phyloP scores from a whole-genome alignment of 2,113 vertebrate species.

The Corythornis cristatus region DNA sequence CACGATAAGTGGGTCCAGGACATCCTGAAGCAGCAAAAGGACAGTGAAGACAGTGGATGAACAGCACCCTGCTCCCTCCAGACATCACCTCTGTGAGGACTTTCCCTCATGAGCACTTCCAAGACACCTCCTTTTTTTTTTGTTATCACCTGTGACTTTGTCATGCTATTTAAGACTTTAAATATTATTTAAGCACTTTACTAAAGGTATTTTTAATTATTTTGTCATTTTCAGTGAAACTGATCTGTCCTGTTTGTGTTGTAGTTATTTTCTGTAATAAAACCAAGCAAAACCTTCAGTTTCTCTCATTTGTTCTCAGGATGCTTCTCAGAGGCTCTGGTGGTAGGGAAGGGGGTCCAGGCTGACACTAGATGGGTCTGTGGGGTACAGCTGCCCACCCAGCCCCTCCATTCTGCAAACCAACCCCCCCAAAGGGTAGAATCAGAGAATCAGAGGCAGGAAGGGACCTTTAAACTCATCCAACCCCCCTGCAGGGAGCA shows the following conservation, averaged over 20 bases:
- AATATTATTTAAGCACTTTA: no score
- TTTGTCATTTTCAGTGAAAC: background rate
- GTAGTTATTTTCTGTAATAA: background rate
- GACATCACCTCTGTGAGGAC: background rate
- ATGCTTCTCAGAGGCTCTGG: background rate
- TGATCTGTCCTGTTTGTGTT: background rate
- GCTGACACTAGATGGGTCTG: background rate
- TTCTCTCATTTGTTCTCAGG: background rate
- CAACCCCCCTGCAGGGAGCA: no score
- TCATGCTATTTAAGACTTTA: background rate
- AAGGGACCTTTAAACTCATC: no score
- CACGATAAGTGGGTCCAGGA: constrained; percentile 41
- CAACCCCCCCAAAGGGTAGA: no score
- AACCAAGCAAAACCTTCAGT: background rate
- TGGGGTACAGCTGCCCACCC: background rate
- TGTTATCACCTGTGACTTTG: background rate
- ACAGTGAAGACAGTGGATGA: background rate
- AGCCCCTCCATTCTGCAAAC: background rate
- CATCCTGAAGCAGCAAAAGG: background rate
- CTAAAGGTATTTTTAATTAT: background rate
- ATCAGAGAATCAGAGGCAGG: no score
- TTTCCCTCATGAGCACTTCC: background rate
- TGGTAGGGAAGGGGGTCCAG: background rate
- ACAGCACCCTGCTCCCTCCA: background rate
- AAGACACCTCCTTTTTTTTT: background rate